Percentiles rank a stretch among this genome's conserved stretches.
These are phyloP conservation scores for Tupaia tana DNA, from an alignment of 2,113 vertebrate genomes.

Conservation along the genomic window DNA sequence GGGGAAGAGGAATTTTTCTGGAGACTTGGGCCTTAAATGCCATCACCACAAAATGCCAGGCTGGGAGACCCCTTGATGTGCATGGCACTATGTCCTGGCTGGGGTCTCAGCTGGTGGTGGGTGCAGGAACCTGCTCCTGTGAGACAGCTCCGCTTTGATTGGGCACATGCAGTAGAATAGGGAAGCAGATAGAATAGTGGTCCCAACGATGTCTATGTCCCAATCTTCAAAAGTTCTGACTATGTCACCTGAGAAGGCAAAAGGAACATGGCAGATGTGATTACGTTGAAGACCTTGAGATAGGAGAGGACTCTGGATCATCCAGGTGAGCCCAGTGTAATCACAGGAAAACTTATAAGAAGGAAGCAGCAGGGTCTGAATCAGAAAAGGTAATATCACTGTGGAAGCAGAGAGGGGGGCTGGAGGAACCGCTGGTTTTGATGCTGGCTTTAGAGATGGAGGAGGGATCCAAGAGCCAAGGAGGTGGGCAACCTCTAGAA, in stretches of 20 bases:
- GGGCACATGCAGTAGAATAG: background rate
- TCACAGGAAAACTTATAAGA: background rate
- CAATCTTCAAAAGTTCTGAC: background rate
- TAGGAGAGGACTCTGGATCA: accelerated
- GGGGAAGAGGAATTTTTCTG: background rate
- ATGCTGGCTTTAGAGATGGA: background rate
- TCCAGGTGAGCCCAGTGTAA: no score
- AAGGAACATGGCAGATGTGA: background rate
- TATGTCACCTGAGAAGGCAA: background rate
- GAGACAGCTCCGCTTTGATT: background rate
- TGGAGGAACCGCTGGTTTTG: background rate
- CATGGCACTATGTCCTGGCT: background rate
- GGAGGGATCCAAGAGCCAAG: background rate
- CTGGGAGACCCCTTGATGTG: no score
- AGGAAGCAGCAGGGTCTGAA: background rate
- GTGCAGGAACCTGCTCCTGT: background rate
- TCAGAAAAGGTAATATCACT: accelerated
- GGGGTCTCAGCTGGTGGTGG: background rate
- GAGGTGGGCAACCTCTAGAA: accelerated
- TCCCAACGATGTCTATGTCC: no score
- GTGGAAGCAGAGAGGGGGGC: background rate
- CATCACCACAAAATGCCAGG: background rate
- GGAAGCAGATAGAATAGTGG: accelerated
- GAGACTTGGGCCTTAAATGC: background rate
- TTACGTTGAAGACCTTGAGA: background rate